These are phyloP conservation scores for Argyresthia goedartella DNA, from an alignment of 2,888 invertebrate species.

Conservation along the genomic window DNA sequence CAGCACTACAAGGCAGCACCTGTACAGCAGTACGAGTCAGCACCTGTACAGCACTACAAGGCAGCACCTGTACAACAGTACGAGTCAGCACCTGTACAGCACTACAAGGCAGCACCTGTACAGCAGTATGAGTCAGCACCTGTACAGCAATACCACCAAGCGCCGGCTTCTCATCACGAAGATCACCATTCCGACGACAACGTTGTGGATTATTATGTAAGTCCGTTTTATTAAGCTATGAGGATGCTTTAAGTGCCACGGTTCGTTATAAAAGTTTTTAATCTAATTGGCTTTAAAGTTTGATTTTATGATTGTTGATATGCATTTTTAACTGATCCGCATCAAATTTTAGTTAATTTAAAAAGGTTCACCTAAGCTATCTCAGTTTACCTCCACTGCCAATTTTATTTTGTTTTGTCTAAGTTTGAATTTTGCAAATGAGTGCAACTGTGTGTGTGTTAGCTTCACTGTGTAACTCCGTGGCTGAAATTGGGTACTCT, in stretches of 20 bases:
- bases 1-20: not conserved
- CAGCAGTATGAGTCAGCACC: not conserved
- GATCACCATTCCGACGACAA: conserved; percentile 1
- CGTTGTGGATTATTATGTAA: conserved; percentile 62
- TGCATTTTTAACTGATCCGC: no score
- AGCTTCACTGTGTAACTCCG: no score
- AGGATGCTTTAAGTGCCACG: no score
- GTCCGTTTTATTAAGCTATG: conserved; percentile 13
- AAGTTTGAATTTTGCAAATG: no score
- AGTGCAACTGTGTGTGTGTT: no score
- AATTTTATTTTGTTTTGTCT: no score
- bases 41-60: not conserved
- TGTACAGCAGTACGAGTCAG: not conserved
- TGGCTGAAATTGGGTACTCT: no score
- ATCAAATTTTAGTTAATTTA: no score
- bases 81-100: no score
- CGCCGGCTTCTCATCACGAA: conserved; percentile 5
- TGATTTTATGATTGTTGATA: not conserved
- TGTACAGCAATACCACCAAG: conserved; percentile 9
- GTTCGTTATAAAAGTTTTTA: no score
- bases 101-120: not conserved
- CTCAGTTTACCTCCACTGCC: no score
- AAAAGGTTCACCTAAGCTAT: no score
- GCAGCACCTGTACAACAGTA: conserved; percentile 9
- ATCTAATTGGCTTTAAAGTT: not conserved